Base-by-base conservation (phyloP, 2,888 invertebrate species). In the Lithophane ornitopus region DNA sequence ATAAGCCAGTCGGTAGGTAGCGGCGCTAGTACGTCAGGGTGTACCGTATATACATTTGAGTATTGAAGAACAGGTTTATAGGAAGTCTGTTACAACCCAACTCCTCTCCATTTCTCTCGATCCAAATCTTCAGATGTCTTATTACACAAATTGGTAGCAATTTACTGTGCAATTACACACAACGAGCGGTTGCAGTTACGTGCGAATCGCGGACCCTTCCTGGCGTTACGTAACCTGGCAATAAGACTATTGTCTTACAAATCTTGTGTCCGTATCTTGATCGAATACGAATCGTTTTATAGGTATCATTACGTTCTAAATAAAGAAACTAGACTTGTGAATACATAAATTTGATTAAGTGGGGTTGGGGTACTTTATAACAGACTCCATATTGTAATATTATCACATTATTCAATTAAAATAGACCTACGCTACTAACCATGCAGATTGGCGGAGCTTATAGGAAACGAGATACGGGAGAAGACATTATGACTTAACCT, bases 121-220 rank as follows among this genome's bases (percentile, higher is more conserved):
- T 82, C 71, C 34, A 49, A 58, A 83, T 84, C 77, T 71, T 22
- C 44, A 49, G 52, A 76, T 63, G 58, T 70, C 76, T 83, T 83
- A 80, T 77, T 80, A 83, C 73, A 84, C 68, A 73, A 68, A 84
- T 86, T 79, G 76, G 78, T 71, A 86, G 81, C 78, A 84, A 86
- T 78, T 86, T 84, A 65, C 39, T 62, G 39, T 84, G 62, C 81
- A 86, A 85, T 86, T 86, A 84, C 81, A 78, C 49, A 72, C 78
- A 76, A 75, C 75, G 72, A 80, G 52, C 68, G 74, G 71, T 46
- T 78, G 81, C 81, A 52, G 85, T 84, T 84, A 84, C 86, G 86
- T 84, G 78, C 72, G 76, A 74, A 65, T 58, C 75, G 44, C 28
- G 58, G n/a, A 78, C 81, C 86, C 85, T 85, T 85, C 86, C 86